These are phyloP conservation scores for roundworm (Caenorhabditis elegans) DNA, from an alignment of 1,140 invertebrate genomes.

Conservation along the genomic window WBcel235 BX284603.4:4604001-4604500, in stretches of 20 bases:
- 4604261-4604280: background rate
- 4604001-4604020: background rate
- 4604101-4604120: background rate
- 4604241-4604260: background rate
- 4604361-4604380: background rate
- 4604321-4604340: background rate
- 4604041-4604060: background rate
- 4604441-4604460: slow-evolving; percentile 50
- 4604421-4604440: slow-evolving; percentile 40
- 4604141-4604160: background rate
- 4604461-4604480: slow-evolving; percentile 64
- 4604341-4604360: slow-evolving; percentile 10
- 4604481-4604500: slow-evolving; percentile 60
- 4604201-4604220: too few species aligned
- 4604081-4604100: slow-evolving; percentile 6
- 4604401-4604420: background rate
- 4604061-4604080: background rate
- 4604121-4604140: background rate
- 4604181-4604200: too few species aligned
- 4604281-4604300: background rate
- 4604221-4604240: too few species aligned
- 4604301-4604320: background rate
- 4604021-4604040: background rate
- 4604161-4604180: background rate
- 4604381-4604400: background rate